Conservation (phyloP, 2,888 invertebrate genomes). For the Tetropium fuscum region DNA sequence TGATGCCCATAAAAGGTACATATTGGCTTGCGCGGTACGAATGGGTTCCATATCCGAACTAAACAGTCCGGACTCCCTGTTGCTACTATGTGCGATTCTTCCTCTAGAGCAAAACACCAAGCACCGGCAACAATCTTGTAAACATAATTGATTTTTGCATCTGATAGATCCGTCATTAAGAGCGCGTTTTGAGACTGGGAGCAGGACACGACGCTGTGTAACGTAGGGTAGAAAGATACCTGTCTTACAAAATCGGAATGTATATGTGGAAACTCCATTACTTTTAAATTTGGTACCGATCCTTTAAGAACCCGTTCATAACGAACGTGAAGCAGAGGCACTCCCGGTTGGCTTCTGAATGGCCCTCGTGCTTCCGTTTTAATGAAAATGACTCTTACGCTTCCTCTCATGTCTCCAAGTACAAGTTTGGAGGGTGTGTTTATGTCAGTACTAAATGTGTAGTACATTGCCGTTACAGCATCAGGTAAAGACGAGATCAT, state of each 20-base stretch:
- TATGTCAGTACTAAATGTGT: conserved; percentile 71
- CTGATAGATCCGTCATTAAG: conserved; percentile 70
- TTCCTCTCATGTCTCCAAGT: conserved; percentile 82
- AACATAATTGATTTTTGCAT: conserved; percentile 36
- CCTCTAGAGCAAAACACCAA: conserved; percentile 73
- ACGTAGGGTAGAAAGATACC: conserved; percentile 74
- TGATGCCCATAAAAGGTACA: conserved; percentile 77
- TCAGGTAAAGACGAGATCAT: conserved; percentile 76
- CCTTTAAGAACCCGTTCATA: conserved; percentile 66
- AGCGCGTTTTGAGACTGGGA: conserved; percentile 66
- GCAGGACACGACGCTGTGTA: conserved; percentile 77
- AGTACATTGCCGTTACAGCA: conserved; percentile 70
- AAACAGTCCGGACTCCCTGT: conserved; percentile 83
- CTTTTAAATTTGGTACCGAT: conserved; percentile 49
- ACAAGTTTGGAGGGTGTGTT: conserved; percentile 74
- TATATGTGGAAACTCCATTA: conserved; percentile 43
- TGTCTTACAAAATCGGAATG: conserved; percentile 69
- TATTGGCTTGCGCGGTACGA: conserved; percentile 76
- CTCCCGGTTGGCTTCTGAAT: conserved; percentile 76
- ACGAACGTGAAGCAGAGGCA: conserved; percentile 70
- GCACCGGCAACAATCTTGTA: conserved; percentile 71
- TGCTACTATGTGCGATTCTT: conserved; percentile 69
- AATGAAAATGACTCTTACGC: conserved; percentile 74
- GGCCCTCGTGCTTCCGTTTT: conserved; percentile 74
- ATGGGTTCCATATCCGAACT: conserved; percentile 82